phyloP scores from a whole-genome alignment of 2,113 vertebrate genomes.

The Upupa epops region DNA sequence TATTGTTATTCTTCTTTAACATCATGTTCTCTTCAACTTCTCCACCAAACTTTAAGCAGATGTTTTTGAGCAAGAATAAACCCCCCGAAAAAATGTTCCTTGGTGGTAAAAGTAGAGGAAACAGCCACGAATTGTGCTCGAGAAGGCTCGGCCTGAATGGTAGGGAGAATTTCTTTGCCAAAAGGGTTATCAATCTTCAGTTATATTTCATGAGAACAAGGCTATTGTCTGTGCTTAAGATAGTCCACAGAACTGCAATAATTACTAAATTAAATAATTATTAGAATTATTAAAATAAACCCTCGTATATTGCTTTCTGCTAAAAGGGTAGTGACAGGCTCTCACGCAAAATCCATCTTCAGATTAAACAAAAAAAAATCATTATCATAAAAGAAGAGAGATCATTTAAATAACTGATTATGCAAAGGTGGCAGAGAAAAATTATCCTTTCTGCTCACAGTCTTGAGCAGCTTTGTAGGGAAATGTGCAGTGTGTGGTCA shows the following conservation, averaged over 20 bases:
- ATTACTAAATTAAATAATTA: constrained; percentile 54
- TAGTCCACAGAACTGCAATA: background rate
- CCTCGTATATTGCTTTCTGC: constrained; percentile 6
- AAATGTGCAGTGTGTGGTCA: background rate
- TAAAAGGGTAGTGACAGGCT: constrained; percentile 12
- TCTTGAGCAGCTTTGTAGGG: background rate
- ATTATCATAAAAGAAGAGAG: constrained; percentile 19
- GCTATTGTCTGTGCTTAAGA: background rate
- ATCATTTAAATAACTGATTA: constrained; percentile 20
- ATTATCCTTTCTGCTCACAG: background rate
- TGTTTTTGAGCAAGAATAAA: constrained; percentile 20
- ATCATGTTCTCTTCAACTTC: background rate
- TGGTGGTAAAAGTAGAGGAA: background rate
- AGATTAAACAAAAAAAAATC: constrained; percentile 11
- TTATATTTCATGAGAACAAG: constrained; percentile 55
- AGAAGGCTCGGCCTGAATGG: too few species aligned
- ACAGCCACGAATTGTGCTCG: too few species aligned
- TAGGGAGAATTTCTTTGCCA: too few species aligned
- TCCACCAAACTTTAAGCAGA: background rate
- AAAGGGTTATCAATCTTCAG: constrained; percentile 47
- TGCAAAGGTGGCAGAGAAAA: background rate
- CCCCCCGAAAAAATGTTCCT: background rate
- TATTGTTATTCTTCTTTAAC: constrained; percentile 18
- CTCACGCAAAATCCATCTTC: constrained; percentile 48
- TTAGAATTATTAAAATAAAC: too few species aligned